Evolutionary conservation across 2,888 invertebrate genomes (phyloP), one percentile per base, ranked within the genome.

Genomic region (Netelia inedita): DNA sequence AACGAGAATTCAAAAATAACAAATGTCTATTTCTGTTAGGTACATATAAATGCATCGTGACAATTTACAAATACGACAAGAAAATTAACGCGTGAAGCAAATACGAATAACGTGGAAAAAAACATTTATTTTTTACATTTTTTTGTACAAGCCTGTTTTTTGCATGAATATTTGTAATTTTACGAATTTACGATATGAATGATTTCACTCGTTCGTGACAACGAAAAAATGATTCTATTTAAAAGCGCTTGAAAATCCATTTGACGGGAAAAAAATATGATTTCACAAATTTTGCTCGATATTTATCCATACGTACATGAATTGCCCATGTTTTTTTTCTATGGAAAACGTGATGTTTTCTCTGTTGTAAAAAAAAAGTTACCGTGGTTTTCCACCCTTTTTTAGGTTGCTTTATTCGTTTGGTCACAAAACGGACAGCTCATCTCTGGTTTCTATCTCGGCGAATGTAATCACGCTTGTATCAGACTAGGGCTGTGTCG

Each of bases 391-490:
- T 46, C 14, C 14, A 14, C 14, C 3, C 14, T 10, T 46, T 46
- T 46, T 46, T 46, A 2, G 10, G 46, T 46, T 46, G 46, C 46
- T 14, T 10, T 46, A 14, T 46, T 11, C 46, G 46, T 46, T 46
- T 14, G 11, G 46, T 46, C 46, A 46, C 46, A 46, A 46, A 46
- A 14, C 46, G 46, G 14, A 46, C 14, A 46, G 21, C 66, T 14
- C 19, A 43, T 46, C 41, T 66, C 66, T 16, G 35, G 41, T 19
- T 46, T 46, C 66, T 46, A 66, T 66, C 66, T 66, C 66, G 19
- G 66, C 43, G 43, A 66, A 66, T 66, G 46, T 66, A 66, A 66
- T 66, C 21, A 66, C 41, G 46, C 66, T 19, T 66, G 66, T 41
- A 66, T 43, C 66, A 14, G 2, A 14, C 59, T 21, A 23, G 16